Percentiles rank a stretch among this genome's conserved stretches.
These are phyloP conservation scores for Polyodon spathula DNA, from an alignment of 2,113 vertebrate species.

Conservation along the genomic window DNA sequence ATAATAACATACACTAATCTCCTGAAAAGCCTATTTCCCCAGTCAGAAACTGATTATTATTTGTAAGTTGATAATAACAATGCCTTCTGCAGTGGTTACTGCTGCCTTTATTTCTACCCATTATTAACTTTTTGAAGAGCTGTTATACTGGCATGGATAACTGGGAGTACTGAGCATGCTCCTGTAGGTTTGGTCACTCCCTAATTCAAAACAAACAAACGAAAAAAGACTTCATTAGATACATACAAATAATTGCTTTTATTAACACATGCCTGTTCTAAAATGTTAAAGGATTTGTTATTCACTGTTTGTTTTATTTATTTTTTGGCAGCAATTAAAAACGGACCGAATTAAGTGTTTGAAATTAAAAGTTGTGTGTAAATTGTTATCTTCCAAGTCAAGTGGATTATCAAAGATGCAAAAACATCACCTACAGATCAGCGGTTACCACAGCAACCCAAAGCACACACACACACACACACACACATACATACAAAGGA, in stretches of 20 bases:
- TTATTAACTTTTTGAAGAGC: too few relatives aligned
- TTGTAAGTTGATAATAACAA: too few relatives aligned
- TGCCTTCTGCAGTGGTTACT: too few relatives aligned
- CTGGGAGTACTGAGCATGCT: constrained; percentile 11
- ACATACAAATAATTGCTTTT: constrained; percentile 27
- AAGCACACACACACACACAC: constrained; percentile 26
- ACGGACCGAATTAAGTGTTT: neutral
- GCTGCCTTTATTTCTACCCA: too few relatives aligned
- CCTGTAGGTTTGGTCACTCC: neutral
- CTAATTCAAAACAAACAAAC: too few relatives aligned
- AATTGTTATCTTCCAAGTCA: constrained; percentile 20
- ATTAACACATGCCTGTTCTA: constrained; percentile 26
- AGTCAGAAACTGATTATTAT: too few relatives aligned
- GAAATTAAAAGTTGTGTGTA: constrained; percentile 10
- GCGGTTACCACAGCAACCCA: constrained; percentile 11
- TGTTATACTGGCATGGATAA: too few relatives aligned
- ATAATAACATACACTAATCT: too few relatives aligned
- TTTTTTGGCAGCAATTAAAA: constrained; percentile 24
- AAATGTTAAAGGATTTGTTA: constrained; percentile 20
- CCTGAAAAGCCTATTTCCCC: too few relatives aligned
- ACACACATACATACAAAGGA: constrained; percentile 28
- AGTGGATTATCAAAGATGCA: constrained; percentile 17
- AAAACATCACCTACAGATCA: constrained; percentile 3
- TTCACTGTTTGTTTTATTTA: constrained; percentile 14
- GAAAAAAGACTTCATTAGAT: constrained; percentile 14